phyloP scores from a whole-genome alignment of 2,113 vertebrate genomes.

The Pao palembangensis region DNA sequence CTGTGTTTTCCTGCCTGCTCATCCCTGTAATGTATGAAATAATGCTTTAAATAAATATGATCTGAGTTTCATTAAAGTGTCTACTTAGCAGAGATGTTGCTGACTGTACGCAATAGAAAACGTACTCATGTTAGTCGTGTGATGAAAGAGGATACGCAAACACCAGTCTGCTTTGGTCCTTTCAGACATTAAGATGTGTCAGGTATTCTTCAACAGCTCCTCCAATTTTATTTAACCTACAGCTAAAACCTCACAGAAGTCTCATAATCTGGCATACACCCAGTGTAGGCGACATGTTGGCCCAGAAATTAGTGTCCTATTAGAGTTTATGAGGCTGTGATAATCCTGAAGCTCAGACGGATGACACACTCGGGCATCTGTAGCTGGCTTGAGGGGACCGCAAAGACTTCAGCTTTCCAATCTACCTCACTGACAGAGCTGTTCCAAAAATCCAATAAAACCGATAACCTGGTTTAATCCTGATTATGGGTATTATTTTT shows the following conservation, averaged over 20 bases:
- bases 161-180: neutral
- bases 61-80: neutral
- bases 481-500: neutral
- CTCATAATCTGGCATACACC: slow-evolving; percentile 1
- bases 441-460: neutral
- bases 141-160: neutral
- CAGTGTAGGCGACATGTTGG: neutral
- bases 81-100: neutral
- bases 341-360: slow-evolving; percentile 18
- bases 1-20: no score
- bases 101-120: neutral
- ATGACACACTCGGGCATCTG: slow-evolving; percentile 16
- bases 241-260: no score
- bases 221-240: no score
- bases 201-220: no score
- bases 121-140: neutral
- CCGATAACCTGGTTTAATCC: neutral
- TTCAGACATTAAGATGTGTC: no score
- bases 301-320: slow-evolving; percentile 10
- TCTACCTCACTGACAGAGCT: neutral
- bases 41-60: neutral
- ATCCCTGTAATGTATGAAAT: neutral
- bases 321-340: slow-evolving; percentile 10
- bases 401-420: slow-evolving; percentile 24
- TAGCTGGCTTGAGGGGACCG: slow-evolving; percentile 8